These are phyloP conservation scores for Dascillus cervinus DNA, from an alignment of 2,888 invertebrate genomes.

Conservation along the genomic window DNA sequence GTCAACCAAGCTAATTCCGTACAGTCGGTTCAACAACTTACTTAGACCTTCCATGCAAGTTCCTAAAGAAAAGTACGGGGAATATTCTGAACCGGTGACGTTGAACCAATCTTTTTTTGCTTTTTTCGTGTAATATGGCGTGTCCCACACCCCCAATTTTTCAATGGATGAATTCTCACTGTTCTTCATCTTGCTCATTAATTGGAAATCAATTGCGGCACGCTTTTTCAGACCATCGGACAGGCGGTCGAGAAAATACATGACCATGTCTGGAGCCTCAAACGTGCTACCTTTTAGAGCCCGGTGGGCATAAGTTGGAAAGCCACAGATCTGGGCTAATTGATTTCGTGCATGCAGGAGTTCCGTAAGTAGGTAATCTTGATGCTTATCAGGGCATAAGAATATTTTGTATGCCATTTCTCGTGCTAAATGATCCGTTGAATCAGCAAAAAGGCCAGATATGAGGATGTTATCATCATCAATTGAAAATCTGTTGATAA, in stretches of 20 bases:
- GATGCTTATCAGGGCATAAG: constrained; percentile 67
- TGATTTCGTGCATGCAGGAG: constrained; percentile 68
- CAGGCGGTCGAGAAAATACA: constrained; percentile 70
- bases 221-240: constrained; percentile 60
- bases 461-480: constrained; percentile 70
- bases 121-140: constrained; percentile 73
- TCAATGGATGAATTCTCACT: constrained; percentile 22
- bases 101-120: constrained; percentile 65
- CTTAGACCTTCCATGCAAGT: constrained; percentile 97
- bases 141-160: constrained; percentile 70
- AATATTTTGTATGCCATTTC: constrained; percentile 86
- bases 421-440: constrained; percentile 66
- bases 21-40: constrained; percentile 73
- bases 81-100: constrained; percentile 63
- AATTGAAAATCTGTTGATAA: constrained; percentile 52
- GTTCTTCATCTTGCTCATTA: constrained; percentile 70
- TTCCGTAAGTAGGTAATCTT: constrained; percentile 66
- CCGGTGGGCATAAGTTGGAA: constrained; percentile 80
- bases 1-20: constrained; percentile 69
- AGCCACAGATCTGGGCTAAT: constrained; percentile 83
- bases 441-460: constrained; percentile 77
- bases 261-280: constrained; percentile 71
- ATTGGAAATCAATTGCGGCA: constrained; percentile 66
- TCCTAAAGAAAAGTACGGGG: constrained; percentile 85
- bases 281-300: constrained; percentile 84